Percentiles rank a stretch among this genome's conserved stretches.
Evolutionary conservation across 2,797 vertebrate genomes (phyloP).

Genomic region (Chloroceryle amazona): DNA sequence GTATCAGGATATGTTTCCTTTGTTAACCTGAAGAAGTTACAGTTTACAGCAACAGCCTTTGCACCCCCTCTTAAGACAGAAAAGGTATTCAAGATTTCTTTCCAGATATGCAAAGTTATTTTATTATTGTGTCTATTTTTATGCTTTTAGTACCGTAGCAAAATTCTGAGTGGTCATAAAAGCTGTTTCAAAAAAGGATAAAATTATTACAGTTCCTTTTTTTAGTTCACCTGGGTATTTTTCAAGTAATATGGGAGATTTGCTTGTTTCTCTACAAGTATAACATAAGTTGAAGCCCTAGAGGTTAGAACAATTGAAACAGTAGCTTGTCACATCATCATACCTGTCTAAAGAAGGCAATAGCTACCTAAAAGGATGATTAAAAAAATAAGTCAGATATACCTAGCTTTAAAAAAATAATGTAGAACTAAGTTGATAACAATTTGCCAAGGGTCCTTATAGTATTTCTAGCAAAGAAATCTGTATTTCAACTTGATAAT

Average conservation of each 20-base stretch:
- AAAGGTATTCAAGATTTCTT: neutral
- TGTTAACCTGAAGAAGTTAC: neutral
- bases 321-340: rapidly evolving
- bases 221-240: neutral
- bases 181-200: neutral
- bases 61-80: neutral
- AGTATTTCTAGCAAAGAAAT: neutral
- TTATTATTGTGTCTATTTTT: neutral
- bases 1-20: neutral
- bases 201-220: neutral
- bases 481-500: neutral
- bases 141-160: neutral
- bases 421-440: neutral
- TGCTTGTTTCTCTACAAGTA: rapidly evolving
- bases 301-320: neutral
- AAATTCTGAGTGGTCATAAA: neutral
- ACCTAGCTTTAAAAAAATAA: neutral
- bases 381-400: neutral
- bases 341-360: neutral
- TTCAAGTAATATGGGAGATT: neutral
- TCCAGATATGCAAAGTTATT: neutral
- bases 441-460: rapidly evolving
- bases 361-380: neutral
- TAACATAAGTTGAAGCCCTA: neutral
- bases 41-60: neutral